Evolutionary conservation across 2,888 invertebrate genomes (phyloP).

Genomic region (Crepidodera aurea): DNA sequence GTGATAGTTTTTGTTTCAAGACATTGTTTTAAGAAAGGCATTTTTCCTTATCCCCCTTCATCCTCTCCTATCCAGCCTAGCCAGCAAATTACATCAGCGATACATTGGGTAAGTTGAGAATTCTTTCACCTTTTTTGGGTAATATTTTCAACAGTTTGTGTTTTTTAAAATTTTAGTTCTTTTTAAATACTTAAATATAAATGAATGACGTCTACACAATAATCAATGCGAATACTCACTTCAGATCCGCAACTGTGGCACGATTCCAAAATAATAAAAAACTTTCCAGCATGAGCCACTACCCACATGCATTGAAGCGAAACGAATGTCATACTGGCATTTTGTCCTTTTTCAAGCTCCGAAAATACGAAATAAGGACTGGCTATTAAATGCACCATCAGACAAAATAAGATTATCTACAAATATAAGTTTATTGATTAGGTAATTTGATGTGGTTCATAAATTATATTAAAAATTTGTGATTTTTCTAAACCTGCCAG

Average conservation of each 20-base stretch:
- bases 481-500: too few species aligned
- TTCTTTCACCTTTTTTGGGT: too few species aligned
- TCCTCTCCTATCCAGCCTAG: too few species aligned
- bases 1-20: too few species aligned
- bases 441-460: too few species aligned
- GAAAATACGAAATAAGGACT: constrained; percentile 1
- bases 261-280: constrained; percentile 3
- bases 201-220: neutral
- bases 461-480: too few species aligned
- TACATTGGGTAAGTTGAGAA: too few species aligned
- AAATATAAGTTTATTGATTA: neutral
- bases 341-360: neutral
- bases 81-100: too few species aligned
- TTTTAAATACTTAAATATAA: neutral
- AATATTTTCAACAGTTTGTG: neutral
- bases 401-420: neutral
- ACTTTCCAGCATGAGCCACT: neutral
- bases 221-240: too few species aligned
- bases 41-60: too few species aligned
- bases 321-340: neutral
- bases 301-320: constrained; percentile 1
- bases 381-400: neutral
- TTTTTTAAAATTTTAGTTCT: neutral
- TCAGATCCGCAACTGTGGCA: neutral
- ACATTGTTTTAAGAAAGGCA: too few species aligned